Conservation (phyloP, 2,797 vertebrate genomes). For the Clarias platycephalus region DNA sequence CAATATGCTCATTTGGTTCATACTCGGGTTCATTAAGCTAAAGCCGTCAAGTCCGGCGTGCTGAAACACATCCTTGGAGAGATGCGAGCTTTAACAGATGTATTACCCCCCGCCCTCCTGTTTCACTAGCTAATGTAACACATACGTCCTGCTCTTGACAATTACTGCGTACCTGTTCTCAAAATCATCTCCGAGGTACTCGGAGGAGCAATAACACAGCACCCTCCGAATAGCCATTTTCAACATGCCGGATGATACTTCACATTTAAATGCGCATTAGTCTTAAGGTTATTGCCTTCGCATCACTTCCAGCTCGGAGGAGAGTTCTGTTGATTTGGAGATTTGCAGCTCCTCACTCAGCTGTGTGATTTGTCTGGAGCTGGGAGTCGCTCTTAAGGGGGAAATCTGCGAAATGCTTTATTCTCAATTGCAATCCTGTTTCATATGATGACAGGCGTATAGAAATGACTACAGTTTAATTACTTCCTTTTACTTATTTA, state of each 20-base stretch:
- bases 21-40: background rate
- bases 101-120: background rate
- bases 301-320: background rate
- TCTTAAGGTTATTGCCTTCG: background rate
- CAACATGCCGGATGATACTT: background rate
- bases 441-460: background rate
- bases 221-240: background rate
- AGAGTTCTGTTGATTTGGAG: constrained; percentile 1
- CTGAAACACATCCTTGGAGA: background rate
- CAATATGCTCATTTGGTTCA: background rate
- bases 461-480: constrained; percentile 11
- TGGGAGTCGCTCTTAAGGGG: background rate
- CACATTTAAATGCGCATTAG: constrained; percentile 3
- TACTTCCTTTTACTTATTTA: constrained; percentile 3
- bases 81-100: background rate
- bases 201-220: constrained; percentile 10
- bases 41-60: background rate
- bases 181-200: background rate
- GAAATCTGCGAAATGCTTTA: background rate
- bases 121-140: background rate
- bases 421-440: background rate
- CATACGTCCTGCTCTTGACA: constrained; percentile 20
- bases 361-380: background rate
- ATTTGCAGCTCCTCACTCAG: background rate
- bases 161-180: constrained; percentile 1